Base-by-base conservation (phyloP, 2,888 invertebrate species). In the Apamea monoglypha region DNA sequence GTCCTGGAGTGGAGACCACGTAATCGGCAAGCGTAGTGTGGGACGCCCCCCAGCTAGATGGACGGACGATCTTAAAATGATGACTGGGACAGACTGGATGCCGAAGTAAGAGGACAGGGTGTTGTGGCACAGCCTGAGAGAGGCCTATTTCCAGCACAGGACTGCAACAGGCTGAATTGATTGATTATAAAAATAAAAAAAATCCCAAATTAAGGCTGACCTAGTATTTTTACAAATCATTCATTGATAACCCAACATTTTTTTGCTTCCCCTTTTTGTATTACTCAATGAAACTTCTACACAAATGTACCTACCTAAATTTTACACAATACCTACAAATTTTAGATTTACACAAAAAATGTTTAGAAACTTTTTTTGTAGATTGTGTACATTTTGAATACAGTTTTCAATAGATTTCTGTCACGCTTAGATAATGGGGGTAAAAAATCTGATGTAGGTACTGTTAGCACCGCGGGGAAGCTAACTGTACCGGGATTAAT, bases 241-340 rank as follows among this genome's bases (percentile, higher is more conserved):
- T 83, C 69, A 82, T 78, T 32, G 50, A 53, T 29, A 61, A 44
- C 63, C 77, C 32, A 44, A 50, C 16, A 36, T 40, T 84, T 83
- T 83, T 76, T 76, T 81, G 44, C 32, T 16, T 32, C 29, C 14
- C 5, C 32, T 76, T 71, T 77, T 72, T 84, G 53, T 74, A 75
- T 67, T 72, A 61, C 53, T 84, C 78, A 84, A 84, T 84, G 81
- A 84, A 84, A 72, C 72, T 18, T 36, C 40, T 68, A 74, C 67
- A 32, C 71, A 1, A 81, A 63, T 68, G 64, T 76, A n/a, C n/a
- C n/a, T 12, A 71, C 44, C n/a, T n/a, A 21, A 70, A 47, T 29
- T 67, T 76, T 32, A 80, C n/a, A 70, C 81, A 83, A 76, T 63
- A 21, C 61, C 16, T 61, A 61, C 14, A 73, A 74, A 18, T 32